Base-by-base conservation (phyloP, 2,113 vertebrate genomes). In the Empidonax traillii region DNA sequence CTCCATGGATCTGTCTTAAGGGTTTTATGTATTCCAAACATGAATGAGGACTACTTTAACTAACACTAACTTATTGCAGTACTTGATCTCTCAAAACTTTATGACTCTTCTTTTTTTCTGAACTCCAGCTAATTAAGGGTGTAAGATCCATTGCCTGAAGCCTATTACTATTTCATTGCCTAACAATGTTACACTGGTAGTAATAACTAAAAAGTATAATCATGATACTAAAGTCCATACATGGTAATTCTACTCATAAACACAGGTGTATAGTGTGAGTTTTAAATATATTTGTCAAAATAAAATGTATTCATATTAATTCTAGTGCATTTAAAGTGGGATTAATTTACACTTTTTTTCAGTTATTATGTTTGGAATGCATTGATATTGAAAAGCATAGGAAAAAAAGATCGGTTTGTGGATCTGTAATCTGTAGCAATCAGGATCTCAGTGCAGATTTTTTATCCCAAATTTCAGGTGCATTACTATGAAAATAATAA, bases 251-350 rank as follows among this genome's bases (percentile, higher is more conserved):
- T 76, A 55, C 61, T 52, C 20, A 91, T 78, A 94, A 95, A 89
- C 84, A 94, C 31, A 79, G 61, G 61, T 69, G 25, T 43, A 53
- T 86, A 84, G 65, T 72, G 37, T 66, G 49, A 82, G 28, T 12
- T 95, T 85, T 14, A 94, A 95, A 76, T 76, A 69, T 87, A 91
- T 94, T 95, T 95, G 94, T 56, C 25, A 62, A 58, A 83, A 82
- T 76, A 82, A 85, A 75, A 85, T 9, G 4, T 65, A 81, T 59
- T 72, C 81, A 53, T 44, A 68, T 19, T 27, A 82, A 89, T 39
- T 61, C 55, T 52, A 85, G n/a, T 49, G 10, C 28, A 87, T 85
- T 91, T 85, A 78, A 92, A 91, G 68, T n/a, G 31, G 24, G 49
- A 95, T 89, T 78, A 75, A 92, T 75, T 44, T 68, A 75, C 24